Evolutionary conservation across 2,113 vertebrate genomes (phyloP).

Genomic region (Andinoacara biseriatus): DNA sequence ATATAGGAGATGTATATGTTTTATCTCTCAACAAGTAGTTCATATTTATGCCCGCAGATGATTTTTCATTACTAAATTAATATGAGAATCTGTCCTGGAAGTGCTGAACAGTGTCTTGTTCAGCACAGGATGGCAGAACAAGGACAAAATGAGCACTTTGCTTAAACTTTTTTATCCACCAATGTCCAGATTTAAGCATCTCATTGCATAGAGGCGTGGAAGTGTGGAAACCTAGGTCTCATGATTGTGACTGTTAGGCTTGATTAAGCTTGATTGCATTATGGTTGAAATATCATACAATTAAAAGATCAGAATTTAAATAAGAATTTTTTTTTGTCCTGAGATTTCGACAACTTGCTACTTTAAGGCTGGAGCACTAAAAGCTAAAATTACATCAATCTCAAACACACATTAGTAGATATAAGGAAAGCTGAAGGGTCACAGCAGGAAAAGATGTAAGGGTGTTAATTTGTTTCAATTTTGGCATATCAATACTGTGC

Average conservation of each 20-base stretch:
- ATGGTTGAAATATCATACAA: not conserved
- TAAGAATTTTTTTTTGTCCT: not conserved
- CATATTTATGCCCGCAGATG: not conserved
- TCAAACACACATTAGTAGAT: not conserved
- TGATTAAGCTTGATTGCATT: not conserved
- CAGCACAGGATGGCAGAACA: not conserved
- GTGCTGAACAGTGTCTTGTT: not conserved
- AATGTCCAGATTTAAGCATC: not conserved
- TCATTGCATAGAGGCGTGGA: not conserved
- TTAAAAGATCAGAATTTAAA: not conserved
- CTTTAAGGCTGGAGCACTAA: not conserved
- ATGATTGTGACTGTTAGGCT: not conserved
- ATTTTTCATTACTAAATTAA: not conserved
- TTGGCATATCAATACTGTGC: not conserved
- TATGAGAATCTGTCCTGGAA: not conserved
- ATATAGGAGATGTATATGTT: not conserved
- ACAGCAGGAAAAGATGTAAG: not conserved
- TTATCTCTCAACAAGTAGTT: not conserved
- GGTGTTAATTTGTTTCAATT: constrained; percentile 1
- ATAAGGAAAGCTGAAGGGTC: not conserved
- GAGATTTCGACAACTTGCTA: not conserved
- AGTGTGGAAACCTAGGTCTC: not conserved
- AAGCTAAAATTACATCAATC: not conserved
- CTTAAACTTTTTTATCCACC: too few relatives aligned
- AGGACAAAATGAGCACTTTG: not conserved